Evolutionary conservation across 2,113 vertebrate genomes (phyloP), one percentile per base, ranked within the genome.

Genomic region (Hemicordylus capensis): DNA sequence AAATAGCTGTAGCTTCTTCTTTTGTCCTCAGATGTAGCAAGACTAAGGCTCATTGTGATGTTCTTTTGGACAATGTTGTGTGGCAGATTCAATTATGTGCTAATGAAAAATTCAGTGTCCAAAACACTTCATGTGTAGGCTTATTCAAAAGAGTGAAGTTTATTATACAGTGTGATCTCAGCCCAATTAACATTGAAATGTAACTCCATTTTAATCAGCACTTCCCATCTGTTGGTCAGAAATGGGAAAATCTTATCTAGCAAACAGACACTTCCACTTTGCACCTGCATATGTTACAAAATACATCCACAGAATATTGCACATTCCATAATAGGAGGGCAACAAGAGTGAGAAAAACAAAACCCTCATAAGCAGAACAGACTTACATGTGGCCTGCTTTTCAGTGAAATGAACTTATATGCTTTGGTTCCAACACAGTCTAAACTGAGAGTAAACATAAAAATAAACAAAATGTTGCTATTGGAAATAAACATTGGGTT

Each of bases 21-120:
- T 86, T 86, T 20, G 48, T 46, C 28, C 28, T 89, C 11, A 74
- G 2, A 90, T 28, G 6, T 77, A 83, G 81, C 80, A 6, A 86
- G 2, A 74, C 11, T 51, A 85, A 79, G 24, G 64, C 42, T 67
- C 74, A 86, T 91, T 86, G 70, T 78, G 9, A 75, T 84, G 37
- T 1, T 88, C 2, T 80, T 92, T 86, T 76, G 46, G 58, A 73
- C 89, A 56, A 12, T 82, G 51, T 75, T 88, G 28, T 69, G 8
- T 3, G 85, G 64, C 74, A 84, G 48, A 44, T 89, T 91, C 10
- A 84, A n/a, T 88, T 88, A 67, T 64, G 84, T 34, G 70, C 51
- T 72, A 87, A 88, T 90, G 39, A 87, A 92, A 93, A 92, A 90
- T 24, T 5, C 56, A 74, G 19, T 83, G 80, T 86, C 46, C 83